Conservation (phyloP, 2,888 invertebrate genomes). For the Plutella xylostella region DNA sequence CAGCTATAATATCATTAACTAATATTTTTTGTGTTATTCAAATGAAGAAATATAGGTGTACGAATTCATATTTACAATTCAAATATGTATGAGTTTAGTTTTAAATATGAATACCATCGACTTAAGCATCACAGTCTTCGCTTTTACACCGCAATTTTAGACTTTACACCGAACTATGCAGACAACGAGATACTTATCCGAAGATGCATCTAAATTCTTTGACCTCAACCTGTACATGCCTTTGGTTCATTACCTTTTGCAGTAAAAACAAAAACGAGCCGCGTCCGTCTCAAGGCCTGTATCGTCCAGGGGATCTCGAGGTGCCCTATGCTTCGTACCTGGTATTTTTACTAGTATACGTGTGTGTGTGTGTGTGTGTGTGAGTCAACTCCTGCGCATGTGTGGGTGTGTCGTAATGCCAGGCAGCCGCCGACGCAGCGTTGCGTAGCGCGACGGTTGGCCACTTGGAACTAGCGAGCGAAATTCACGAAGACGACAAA, state of each 20-base stretch:
- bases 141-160: too few species aligned
- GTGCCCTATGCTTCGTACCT: slow-evolving; percentile 1
- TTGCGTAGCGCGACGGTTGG: slow-evolving; percentile 33
- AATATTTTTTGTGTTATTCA: too few species aligned
- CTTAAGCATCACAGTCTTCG: too few species aligned
- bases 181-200: too few species aligned
- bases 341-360: not conserved
- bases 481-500: slow-evolving; percentile 47
- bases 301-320: slow-evolving; percentile 3
- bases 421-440: slow-evolving; percentile 36
- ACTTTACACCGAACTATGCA: too few species aligned
- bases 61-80: too few species aligned
- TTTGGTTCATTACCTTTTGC: slow-evolving; percentile 6
- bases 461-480: slow-evolving; percentile 20
- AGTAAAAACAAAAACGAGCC: not conserved
- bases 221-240: too few species aligned
- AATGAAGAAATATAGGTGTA: too few species aligned
- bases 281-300: slow-evolving; percentile 4
- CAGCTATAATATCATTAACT: too few species aligned
- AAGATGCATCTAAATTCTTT: too few species aligned
- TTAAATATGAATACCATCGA: too few species aligned
- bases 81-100: too few species aligned
- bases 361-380: slow-evolving; percentile 22
- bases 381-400: slow-evolving; percentile 19
- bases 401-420: slow-evolving; percentile 56